Base-by-base conservation (phyloP, 2,797 vertebrate species). In the Sylvia borin region DNA sequence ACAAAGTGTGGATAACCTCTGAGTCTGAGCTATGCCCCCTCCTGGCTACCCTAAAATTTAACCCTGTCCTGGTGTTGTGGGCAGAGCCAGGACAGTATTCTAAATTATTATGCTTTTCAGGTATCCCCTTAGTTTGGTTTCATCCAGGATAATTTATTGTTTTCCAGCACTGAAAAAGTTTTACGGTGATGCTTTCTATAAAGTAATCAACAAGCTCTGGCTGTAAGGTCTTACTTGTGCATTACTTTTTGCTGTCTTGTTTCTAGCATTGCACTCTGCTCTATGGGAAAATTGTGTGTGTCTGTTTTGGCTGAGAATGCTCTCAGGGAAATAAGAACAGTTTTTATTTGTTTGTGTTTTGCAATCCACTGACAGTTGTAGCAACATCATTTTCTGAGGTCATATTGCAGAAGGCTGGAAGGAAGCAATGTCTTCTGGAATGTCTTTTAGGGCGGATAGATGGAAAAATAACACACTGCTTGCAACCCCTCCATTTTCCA, bases 311-410 rank as follows among this genome's bases (percentile, higher is more conserved):
- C 77, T 79, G 45, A 42, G 76, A 86, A 11, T 0, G 0, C 40
- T 61, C 47, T 90, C 22, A n/a, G 76, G 27, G 71, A 93, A 85
- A 86, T 77, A 48, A 60, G 58, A 73, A 32, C 0, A 3, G 10
- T 53, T 91, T 87, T 58, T 74, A 45, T 76, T 84, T 67, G 65
- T 67, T 73, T 77, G 55, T 88, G 27, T 90, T 95, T 86, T 92
- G 64, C 92, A 92, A 60, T 92, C 70, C 60, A 15, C 32, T 76
- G 62, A 42, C 90, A 90, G 70, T 90, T 88, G 91, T 73, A 91
- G 55, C 58, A 86, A 61, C 80, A 66, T 76, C 16, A 13, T 90
- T 86, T 94, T 72, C 50, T 73, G 58, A 84, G 53, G n/a, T 50
- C 2, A 0, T 32, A 11, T 36, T 90, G 66, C 70, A 76, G 76